A percentile compares a stretch with the other conserved stretches of the same genome.
Evolutionary conservation across 2,113 vertebrate genomes (phyloP).

Genomic region (Leucosticte australis): DNA sequence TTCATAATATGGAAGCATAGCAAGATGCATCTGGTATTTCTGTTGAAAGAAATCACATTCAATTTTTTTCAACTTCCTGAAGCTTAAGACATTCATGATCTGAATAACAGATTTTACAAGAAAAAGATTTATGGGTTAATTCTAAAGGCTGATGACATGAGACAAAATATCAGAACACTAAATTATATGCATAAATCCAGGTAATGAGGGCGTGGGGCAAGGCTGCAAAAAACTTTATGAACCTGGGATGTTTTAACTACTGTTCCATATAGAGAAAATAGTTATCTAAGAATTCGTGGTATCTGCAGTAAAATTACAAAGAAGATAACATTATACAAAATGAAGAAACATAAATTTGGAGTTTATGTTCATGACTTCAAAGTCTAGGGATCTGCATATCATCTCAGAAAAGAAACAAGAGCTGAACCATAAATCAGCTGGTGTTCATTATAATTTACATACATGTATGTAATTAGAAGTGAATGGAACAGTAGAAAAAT

Average conservation of each 20-base stretch:
- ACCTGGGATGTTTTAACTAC: neutral
- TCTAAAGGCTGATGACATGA: neutral
- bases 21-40: conserved; percentile 34
- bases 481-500: neutral
- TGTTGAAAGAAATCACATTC: conserved; percentile 1
- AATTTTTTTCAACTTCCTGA: conserved; percentile 3
- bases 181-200: neutral
- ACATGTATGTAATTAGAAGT: neutral
- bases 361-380: neutral
- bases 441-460: neutral
- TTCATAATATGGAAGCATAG: neutral
- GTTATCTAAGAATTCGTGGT: neutral
- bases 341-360: neutral
- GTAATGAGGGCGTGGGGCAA: neutral
- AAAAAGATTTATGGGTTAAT: neutral
- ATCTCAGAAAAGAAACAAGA: neutral
- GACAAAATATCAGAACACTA: neutral
- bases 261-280: neutral
- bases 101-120: neutral
- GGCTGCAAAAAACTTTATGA: neutral
- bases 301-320: neutral
- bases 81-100: neutral
- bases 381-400: neutral
- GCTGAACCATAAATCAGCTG: neutral
- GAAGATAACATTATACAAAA: neutral